These are phyloP conservation scores for Chaetodon auriga DNA, from an alignment of 2,113 vertebrate genomes.

Conservation along the genomic window DNA sequence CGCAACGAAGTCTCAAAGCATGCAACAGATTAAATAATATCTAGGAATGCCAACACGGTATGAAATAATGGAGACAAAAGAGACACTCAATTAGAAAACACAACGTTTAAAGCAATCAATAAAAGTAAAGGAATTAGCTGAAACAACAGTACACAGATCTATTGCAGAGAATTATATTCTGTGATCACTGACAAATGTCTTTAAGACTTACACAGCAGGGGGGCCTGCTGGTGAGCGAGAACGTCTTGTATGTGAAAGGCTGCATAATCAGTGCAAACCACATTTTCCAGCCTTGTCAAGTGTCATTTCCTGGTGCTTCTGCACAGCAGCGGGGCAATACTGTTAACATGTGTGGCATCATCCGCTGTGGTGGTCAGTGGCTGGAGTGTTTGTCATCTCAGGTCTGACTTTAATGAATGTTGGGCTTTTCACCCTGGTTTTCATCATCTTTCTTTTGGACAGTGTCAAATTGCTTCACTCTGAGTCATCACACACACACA, in stretches of 20 bases:
- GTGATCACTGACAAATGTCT: conserved; percentile 44
- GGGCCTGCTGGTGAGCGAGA: conserved; percentile 44
- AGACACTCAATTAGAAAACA: conserved; percentile 21
- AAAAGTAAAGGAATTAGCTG: conserved; percentile 13
- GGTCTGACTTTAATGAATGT: conserved; percentile 71
- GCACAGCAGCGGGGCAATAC: conserved; percentile 27
- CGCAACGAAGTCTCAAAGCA: neutral
- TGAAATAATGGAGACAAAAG: conserved; percentile 29
- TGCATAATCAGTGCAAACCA: conserved; percentile 59
- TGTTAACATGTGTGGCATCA: conserved; percentile 60
- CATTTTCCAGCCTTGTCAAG: conserved; percentile 46
- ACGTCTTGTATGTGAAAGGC: conserved; percentile 52
- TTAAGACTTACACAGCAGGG: conserved; percentile 48
- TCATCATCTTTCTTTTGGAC: conserved; percentile 70
- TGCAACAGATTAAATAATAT: conserved; percentile 7
- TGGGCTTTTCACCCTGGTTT: conserved; percentile 65
- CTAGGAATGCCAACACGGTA: neutral
- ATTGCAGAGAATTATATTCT: conserved; percentile 17
- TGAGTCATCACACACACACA: conserved; percentile 37
- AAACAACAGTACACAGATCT: conserved; percentile 20
- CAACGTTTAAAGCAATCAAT: conserved; percentile 30
- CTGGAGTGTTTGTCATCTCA: conserved; percentile 60
- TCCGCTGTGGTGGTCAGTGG: conserved; percentile 47
- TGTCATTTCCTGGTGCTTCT: conserved; percentile 33
- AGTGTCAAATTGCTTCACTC: conserved; percentile 55